Conservation (phyloP, 1,140 invertebrate genomes). For the Linepithema humile region DNA sequence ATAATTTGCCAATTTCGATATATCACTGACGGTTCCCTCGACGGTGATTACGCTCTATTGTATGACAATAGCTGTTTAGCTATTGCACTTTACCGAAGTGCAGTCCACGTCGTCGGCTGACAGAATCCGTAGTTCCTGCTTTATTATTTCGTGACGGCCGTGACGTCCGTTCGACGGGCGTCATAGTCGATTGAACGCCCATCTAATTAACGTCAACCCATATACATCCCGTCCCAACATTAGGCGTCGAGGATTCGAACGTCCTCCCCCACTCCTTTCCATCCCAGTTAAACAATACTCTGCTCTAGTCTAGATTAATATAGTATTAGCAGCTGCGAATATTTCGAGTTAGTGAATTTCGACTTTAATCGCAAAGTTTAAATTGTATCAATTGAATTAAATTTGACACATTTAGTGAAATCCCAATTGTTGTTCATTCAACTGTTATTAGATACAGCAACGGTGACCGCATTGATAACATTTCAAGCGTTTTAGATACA, state of each 20-base stretch:
- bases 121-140: constrained; percentile 37
- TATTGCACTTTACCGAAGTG: constrained; percentile 39
- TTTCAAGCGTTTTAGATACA: background rate
- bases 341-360: constrained; percentile 12
- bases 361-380: constrained; percentile 21
- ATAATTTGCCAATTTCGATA: constrained; percentile 27
- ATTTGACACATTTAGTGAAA: constrained; percentile 8
- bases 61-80: constrained; percentile 37
- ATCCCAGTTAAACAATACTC: constrained; percentile 14
- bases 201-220: constrained; percentile 68
- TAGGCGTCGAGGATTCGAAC: constrained; percentile 56
- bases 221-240: constrained; percentile 45
- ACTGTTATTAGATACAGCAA: constrained; percentile 11
- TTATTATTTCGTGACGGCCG: constrained; percentile 51
- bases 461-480: background rate
- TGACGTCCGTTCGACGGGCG: constrained; percentile 55
- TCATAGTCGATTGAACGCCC: constrained; percentile 59
- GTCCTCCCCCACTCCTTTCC: background rate
- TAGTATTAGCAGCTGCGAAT: constrained; percentile 1
- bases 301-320: constrained; percentile 14
- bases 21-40: constrained; percentile 30
- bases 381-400: background rate
- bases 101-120: constrained; percentile 22
- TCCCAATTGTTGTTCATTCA: constrained; percentile 17
- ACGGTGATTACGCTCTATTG: constrained; percentile 33